Conservation (phyloP, 2,888 invertebrate species). For the Athalia cordata region DNA sequence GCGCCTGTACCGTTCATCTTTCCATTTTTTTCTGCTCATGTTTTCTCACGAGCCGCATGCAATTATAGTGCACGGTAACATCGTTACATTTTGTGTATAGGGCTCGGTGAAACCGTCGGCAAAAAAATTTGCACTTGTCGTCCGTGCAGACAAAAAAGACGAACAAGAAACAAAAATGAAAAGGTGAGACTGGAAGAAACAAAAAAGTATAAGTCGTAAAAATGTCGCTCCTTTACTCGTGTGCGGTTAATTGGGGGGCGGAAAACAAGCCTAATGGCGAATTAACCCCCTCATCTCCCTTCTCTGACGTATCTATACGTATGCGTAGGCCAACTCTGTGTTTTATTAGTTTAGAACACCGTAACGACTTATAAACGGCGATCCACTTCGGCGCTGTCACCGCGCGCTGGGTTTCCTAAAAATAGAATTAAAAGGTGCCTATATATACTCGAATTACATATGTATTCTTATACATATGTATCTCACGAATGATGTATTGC, state of each 20-base stretch:
- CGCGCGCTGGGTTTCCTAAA: not conserved
- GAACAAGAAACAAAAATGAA: not conserved
- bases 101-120: not conserved
- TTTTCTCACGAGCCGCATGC: not conserved
- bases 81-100: not conserved
- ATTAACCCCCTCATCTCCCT: conserved; percentile 5
- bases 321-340: not conserved
- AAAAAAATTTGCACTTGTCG: conserved; percentile 8
- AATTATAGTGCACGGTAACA: too few relatives aligned
- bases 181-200: not conserved
- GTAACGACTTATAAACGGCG: conserved; percentile 36
- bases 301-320: too few relatives aligned
- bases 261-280: conserved; percentile 25
- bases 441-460: not conserved
- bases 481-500: too few relatives aligned
- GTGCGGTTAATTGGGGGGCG: conserved; percentile 42
- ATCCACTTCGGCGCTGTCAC: conserved; percentile 26
- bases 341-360: conserved; percentile 38
- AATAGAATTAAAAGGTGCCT: conserved; percentile 5
- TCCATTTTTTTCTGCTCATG: conserved; percentile 5
- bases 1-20: not conserved
- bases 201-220: conserved; percentile 28
- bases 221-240: conserved; percentile 24
- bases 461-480: too few relatives aligned
- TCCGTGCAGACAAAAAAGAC: not conserved